Evolutionary conservation across 2,888 invertebrate species (phyloP).

Genomic region (Pollenia amentaria): DNA sequence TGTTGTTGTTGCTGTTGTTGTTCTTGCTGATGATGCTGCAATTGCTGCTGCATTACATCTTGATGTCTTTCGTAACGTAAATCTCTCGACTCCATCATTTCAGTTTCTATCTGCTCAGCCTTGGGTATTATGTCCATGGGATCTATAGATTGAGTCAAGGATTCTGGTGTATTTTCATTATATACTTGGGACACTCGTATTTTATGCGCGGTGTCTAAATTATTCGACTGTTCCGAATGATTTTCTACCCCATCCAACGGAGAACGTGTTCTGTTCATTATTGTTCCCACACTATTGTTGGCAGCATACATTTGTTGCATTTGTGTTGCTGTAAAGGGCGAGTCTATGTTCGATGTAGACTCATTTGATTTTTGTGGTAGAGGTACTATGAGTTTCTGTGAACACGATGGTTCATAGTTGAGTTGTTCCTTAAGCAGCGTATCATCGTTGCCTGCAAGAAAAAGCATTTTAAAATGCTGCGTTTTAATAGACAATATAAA

Average conservation of each 20-base stretch:
- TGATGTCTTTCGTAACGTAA: conserved; percentile 76
- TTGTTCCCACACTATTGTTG: conserved; percentile 74
- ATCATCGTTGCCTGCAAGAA: conserved; percentile 80
- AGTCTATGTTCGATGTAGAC: conserved; percentile 73
- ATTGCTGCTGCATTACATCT: conserved; percentile 71
- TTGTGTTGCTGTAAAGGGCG: conserved; percentile 64
- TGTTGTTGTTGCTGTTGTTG: conserved; percentile 72
- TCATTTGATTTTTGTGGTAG: conserved; percentile 79
- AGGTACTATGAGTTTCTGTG: conserved; percentile 73
- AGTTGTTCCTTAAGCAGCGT: conserved; percentile 75
- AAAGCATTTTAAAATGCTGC: conserved; percentile 81
- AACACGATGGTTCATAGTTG: conserved; percentile 79
- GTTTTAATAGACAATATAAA: conserved; percentile 80
- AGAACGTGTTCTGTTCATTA: conserved; percentile 72
- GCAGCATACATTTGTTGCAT: conserved; percentile 67
- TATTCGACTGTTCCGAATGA: conserved; percentile 66
- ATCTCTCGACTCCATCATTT: conserved; percentile 73
- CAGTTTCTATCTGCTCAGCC: conserved; percentile 79
- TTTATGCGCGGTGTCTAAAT: conserved; percentile 69
- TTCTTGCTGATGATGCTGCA: conserved; percentile 73
- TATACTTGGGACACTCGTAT: conserved; percentile 72
- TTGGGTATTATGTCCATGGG: conserved; percentile 83
- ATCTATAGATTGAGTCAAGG: conserved; percentile 81
- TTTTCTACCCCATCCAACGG: conserved; percentile 76
- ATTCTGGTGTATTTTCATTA: conserved; percentile 78